phyloP scores from a whole-genome alignment of 2,113 vertebrate genomes.

The Noturus placidus region DNA sequence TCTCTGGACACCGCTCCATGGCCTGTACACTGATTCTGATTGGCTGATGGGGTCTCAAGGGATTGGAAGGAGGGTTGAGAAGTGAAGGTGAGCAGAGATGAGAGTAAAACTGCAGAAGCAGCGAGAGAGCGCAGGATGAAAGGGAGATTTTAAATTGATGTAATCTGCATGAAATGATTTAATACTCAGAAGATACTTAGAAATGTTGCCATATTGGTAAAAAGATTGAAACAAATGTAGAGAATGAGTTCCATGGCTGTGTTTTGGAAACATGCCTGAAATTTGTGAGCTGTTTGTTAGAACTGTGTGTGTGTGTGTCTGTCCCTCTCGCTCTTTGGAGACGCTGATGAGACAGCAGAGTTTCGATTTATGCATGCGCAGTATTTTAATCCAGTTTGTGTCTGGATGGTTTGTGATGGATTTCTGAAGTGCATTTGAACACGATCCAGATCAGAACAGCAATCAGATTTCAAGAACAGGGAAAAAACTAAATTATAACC shows the following conservation, averaged over 20 bases:
- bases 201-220: not conserved
- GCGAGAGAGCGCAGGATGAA: not conserved
- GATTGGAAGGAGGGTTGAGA: not conserved
- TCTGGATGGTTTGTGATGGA: not conserved
- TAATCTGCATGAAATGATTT: not conserved
- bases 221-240: not conserved
- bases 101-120: not conserved
- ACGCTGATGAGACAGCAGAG: not conserved
- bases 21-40: not conserved
- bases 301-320: not conserved
- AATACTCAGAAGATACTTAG: not conserved
- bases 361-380: not conserved
- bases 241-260: not conserved
- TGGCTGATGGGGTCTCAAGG: not conserved
- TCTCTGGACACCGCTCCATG: not conserved
- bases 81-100: not conserved
- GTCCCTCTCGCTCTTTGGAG: not conserved
- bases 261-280: not conserved
- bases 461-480: not conserved
- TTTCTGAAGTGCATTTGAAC: not conserved
- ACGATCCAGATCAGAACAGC: not conserved
- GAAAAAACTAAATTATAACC: not conserved
- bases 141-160: not conserved
- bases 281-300: not conserved
- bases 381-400: not conserved